Percentiles rank a stretch among this genome's conserved stretches.
Evolutionary conservation across 2,797 vertebrate species (phyloP).

Genomic region (Sebastes taczanowskii): DNA sequence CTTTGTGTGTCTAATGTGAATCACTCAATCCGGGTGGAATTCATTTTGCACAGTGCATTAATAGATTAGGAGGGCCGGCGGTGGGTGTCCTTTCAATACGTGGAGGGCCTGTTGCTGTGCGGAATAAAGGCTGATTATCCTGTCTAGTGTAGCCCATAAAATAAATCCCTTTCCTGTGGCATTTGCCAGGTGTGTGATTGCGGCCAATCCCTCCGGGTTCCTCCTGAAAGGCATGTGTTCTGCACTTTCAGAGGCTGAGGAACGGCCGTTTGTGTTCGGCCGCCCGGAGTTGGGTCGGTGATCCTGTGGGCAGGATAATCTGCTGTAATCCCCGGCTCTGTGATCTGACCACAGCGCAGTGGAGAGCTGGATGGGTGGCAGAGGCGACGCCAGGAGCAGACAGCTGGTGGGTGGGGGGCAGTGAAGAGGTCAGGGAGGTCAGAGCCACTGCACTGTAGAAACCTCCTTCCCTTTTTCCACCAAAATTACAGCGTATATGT

Average conservation of each 20-base stretch:
- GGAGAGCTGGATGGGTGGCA: slow-evolving; percentile 40
- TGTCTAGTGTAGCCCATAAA: slow-evolving; percentile 39
- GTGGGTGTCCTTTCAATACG: slow-evolving; percentile 33
- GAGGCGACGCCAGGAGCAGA: slow-evolving; percentile 10
- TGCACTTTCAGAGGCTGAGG: slow-evolving; percentile 46
- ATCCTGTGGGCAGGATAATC: slow-evolving; percentile 76
- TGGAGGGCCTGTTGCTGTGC: slow-evolving; percentile 39
- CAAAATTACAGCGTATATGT: not conserved
- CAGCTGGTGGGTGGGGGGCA: not conserved
- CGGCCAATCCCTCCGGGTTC: slow-evolving; percentile 36
- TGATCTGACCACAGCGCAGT: slow-evolving; percentile 65
- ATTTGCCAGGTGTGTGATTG: slow-evolving; percentile 66
- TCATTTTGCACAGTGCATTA: slow-evolving; percentile 54
- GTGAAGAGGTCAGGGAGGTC: not conserved
- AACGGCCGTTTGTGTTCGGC: slow-evolving; percentile 35
- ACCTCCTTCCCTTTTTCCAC: not conserved
- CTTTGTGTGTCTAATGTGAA: slow-evolving; percentile 25
- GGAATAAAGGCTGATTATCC: slow-evolving; percentile 58
- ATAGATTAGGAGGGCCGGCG: slow-evolving; percentile 44
- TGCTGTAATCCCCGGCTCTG: slow-evolving; percentile 76
- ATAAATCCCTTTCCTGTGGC: slow-evolving; percentile 56
- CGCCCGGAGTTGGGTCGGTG: slow-evolving; percentile 37
- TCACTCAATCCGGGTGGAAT: slow-evolving; percentile 27
- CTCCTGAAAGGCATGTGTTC: slow-evolving; percentile 62
- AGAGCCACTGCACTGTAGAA: slow-evolving; percentile 4